Percentiles rank a stretch among this genome's conserved stretches.
These are phyloP conservation scores for Chroicocephalus ridibundus DNA, from an alignment of 2,113 vertebrate species.

Conservation along the genomic window DNA sequence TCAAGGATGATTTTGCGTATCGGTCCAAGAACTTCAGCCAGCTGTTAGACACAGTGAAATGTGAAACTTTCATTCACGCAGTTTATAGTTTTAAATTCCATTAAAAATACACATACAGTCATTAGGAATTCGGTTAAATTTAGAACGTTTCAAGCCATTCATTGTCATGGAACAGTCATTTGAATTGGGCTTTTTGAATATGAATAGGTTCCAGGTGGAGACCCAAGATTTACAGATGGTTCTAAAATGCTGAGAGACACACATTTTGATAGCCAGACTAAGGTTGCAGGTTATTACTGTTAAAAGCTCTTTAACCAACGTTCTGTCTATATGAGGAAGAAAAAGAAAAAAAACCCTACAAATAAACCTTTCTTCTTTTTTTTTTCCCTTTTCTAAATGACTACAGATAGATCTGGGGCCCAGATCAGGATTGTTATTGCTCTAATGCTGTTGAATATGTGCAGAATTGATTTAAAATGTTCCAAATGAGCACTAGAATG, in stretches of 20 bases:
- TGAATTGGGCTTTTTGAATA: background rate
- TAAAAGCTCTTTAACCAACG: no score
- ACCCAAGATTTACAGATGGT: no score
- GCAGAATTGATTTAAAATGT: background rate
- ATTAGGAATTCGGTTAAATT: background rate
- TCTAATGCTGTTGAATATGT: background rate
- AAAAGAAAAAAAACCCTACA: no score
- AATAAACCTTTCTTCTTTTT: no score
- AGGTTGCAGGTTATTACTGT: no score
- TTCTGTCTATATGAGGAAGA: no score
- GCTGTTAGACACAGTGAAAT: background rate
- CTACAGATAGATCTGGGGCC: background rate
- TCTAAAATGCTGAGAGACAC: no score
- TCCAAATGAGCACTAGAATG: background rate
- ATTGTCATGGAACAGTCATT: background rate
- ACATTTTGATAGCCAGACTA: no score
- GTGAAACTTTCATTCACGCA: background rate
- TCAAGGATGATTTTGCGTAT: background rate
- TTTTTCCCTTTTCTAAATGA: background rate
- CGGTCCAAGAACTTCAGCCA: background rate
- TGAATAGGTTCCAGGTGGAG: no score
- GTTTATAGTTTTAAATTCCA: background rate
- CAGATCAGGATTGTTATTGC: background rate
- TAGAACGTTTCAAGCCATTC: background rate
- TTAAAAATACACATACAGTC: background rate